These are phyloP conservation scores for Steatocranus sp. DNA, from an alignment of 2,797 vertebrate species.

Conservation along the genomic window DNA sequence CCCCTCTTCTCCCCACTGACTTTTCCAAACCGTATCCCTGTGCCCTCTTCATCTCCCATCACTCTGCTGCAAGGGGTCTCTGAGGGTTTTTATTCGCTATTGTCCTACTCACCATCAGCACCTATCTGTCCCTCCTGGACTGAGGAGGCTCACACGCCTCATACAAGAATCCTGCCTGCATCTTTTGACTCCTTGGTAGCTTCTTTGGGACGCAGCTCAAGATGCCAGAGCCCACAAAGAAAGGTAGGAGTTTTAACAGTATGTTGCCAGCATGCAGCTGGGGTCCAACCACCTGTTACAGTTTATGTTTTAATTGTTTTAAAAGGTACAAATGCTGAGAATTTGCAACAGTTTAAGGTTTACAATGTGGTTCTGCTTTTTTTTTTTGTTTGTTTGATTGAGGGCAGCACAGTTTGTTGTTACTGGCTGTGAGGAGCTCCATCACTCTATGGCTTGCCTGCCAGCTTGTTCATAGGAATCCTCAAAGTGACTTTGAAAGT, in stretches of 20 bases:
- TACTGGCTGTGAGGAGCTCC: constrained; percentile 5
- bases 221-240: constrained; percentile 98
- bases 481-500: constrained; percentile 66
- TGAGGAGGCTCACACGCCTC: constrained; percentile 15
- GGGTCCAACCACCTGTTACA: neutral
- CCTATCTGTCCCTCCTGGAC: constrained; percentile 36
- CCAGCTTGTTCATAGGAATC: constrained; percentile 48
- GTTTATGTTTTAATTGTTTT: neutral
- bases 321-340: neutral
- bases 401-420: neutral
- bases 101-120: constrained; percentile 1
- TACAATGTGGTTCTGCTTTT: neutral
- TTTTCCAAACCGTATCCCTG: constrained; percentile 38
- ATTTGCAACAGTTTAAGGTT: neutral
- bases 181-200: constrained; percentile 38
- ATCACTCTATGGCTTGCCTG: constrained; percentile 24
- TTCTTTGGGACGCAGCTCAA: constrained; percentile 75
- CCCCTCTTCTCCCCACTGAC: constrained; percentile 74
- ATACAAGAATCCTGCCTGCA: constrained; percentile 31
- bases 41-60: constrained; percentile 61
- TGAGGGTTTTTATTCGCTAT: constrained; percentile 35
- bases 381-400: neutral
- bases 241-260: constrained; percentile 72
- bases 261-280: neutral
- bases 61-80: constrained; percentile 48